Evolutionary conservation across 2,113 vertebrate species (phyloP).

Genomic region (Pterocles burchelli): DNA sequence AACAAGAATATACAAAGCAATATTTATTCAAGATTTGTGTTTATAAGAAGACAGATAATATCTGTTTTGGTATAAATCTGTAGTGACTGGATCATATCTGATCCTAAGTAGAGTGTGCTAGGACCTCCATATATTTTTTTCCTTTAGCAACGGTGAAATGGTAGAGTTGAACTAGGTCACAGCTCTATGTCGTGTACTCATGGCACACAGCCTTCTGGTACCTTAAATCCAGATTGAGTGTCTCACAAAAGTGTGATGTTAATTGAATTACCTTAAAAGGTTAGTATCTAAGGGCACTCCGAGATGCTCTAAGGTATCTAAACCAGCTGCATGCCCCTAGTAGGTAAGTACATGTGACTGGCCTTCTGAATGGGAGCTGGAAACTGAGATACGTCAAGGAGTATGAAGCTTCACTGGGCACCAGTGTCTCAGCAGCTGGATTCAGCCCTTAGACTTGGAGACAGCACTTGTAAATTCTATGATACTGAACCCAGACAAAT

Average conservation of each 20-base stretch:
- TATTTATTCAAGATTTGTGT: neutral
- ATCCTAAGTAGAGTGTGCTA: neutral
- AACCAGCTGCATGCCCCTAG: neutral
- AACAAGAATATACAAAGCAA: neutral
- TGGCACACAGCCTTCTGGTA: neutral
- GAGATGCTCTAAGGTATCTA: neutral
- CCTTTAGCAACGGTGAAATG: neutral
- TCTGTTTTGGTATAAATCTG: neutral
- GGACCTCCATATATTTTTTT: neutral
- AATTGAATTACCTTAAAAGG: neutral
- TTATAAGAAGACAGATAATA: neutral
- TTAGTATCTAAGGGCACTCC: neutral
- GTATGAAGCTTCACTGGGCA: neutral
- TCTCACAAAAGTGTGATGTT: neutral
- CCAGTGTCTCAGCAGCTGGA: neutral
- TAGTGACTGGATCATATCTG: neutral
- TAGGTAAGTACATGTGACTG: neutral
- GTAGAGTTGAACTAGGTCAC: neutral
- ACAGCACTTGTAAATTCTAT: neutral
- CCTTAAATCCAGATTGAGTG: neutral
- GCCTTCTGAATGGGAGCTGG: neutral
- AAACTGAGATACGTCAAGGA: neutral
- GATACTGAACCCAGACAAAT: neutral
- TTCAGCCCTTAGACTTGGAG: neutral
- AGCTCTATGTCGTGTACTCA: neutral